Evolutionary conservation across 2,113 vertebrate genomes (phyloP).

Genomic region (Xiphorhynchus elegans): DNA sequence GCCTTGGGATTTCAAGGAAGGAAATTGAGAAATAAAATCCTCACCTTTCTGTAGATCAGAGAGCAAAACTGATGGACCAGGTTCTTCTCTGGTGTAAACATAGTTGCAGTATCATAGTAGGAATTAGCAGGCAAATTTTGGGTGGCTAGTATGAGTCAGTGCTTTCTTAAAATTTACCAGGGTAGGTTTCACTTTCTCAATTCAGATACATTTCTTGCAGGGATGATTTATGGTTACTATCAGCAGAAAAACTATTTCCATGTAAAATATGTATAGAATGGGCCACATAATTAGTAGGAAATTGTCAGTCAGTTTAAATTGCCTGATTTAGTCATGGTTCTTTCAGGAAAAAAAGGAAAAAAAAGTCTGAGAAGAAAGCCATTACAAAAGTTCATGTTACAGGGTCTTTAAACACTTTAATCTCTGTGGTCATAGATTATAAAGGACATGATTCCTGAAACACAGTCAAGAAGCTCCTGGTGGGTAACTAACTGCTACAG

Average conservation of each 20-base stretch:
- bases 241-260: not conserved
- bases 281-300: not conserved
- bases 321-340: not conserved
- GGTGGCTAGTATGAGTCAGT: not conserved
- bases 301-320: not conserved
- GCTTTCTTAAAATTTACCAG: not conserved
- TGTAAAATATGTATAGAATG: not conserved
- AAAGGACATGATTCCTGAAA: not conserved
- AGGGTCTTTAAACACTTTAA: not conserved
- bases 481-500: not conserved
- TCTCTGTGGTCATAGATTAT: not conserved
- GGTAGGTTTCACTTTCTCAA: not conserved
- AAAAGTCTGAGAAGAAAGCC: not conserved
- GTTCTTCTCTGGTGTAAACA: not conserved
- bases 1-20: not conserved
- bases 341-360: not conserved
- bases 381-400: not conserved
- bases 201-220: not conserved
- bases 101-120: not conserved
- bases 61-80: not conserved
- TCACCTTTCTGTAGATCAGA: not conserved
- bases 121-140: not conserved
- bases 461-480: not conserved
- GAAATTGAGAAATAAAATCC: not conserved
- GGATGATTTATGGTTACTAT: accelerated